A percentile compares a stretch with the other conserved stretches of the same genome.
Conservation (phyloP, 2,113 vertebrate genomes). For the Chlorodrepanis virens region DNA sequence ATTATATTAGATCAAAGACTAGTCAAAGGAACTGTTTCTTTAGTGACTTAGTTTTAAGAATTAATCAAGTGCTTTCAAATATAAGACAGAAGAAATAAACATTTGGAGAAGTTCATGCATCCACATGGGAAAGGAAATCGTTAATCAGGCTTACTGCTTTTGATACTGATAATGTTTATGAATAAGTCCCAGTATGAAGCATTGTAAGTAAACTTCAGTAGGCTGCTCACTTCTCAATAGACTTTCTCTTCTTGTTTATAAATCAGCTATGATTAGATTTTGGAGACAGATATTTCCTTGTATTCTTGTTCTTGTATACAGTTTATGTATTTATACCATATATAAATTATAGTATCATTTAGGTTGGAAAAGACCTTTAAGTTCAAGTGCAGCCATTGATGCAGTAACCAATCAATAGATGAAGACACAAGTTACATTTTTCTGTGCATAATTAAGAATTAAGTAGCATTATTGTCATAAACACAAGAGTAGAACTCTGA, state of each 20-base stretch:
- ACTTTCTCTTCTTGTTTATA: neutral
- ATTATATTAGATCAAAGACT: slow-evolving; percentile 46
- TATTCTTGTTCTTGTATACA: neutral
- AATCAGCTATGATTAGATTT: neutral
- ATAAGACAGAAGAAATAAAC: slow-evolving; percentile 15
- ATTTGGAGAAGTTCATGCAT: neutral
- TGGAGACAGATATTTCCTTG: neutral
- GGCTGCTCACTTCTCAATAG: neutral
- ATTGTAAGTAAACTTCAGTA: neutral
- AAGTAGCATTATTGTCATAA: neutral
- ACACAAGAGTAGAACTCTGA: neutral
- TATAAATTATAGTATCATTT: neutral
- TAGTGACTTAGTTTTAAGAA: slow-evolving; percentile 24
- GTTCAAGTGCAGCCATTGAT: accelerated
- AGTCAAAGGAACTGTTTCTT: slow-evolving; percentile 22
- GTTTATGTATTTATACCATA: neutral
- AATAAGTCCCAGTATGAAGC: neutral
- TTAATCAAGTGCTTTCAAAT: slow-evolving; percentile 28
- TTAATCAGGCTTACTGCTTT: slow-evolving; percentile 19
- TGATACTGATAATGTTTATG: neutral
- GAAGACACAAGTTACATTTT: neutral
- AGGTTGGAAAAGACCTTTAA: neutral
- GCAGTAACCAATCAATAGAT: neutral
- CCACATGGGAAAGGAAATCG: neutral
- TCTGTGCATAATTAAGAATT: neutral